A percentile compares a stretch with the other conserved stretches of the same genome.
These are phyloP conservation scores for Cebidichthys violaceus DNA, from an alignment of 2,113 vertebrate genomes.

Conservation along the genomic window DNA sequence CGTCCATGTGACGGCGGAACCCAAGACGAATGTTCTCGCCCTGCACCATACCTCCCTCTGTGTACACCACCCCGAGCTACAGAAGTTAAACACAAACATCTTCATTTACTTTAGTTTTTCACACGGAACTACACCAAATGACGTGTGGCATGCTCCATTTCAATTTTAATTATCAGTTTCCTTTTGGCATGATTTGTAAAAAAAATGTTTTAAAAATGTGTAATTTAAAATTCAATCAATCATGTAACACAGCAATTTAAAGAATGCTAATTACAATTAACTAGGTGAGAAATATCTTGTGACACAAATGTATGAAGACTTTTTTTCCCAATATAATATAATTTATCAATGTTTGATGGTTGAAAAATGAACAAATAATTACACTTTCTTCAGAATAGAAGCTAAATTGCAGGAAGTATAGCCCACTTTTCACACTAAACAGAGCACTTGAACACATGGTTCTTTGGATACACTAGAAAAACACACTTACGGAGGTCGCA, in stretches of 20 bases:
- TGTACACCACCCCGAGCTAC: constrained; percentile 90
- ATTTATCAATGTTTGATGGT: neutral
- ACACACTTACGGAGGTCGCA: constrained; percentile 77
- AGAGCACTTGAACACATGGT: neutral
- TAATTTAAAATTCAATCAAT: too few relatives aligned
- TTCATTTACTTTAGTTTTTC: neutral
- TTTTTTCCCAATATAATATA: neutral
- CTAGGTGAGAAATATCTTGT: neutral
- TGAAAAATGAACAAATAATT: neutral
- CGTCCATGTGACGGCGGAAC: constrained; percentile 82
- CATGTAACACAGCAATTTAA: neutral
- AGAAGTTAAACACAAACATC: neutral
- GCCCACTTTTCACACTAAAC: neutral
- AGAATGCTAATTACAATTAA: neutral
- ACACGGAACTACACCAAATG: neutral
- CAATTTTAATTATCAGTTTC: neutral
- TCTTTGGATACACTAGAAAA: neutral
- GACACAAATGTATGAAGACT: neutral
- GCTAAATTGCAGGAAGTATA: neutral
- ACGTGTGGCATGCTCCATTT: neutral
- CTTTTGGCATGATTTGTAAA: constrained; percentile 25
- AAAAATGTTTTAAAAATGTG: too few relatives aligned
- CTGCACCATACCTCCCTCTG: constrained; percentile 92
- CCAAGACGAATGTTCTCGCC: constrained; percentile 85
- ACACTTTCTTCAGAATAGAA: neutral